Evolutionary conservation across 92 coral and sea anemone species (phyloP).

Genomic region (Pocillopora meandrina): DNA sequence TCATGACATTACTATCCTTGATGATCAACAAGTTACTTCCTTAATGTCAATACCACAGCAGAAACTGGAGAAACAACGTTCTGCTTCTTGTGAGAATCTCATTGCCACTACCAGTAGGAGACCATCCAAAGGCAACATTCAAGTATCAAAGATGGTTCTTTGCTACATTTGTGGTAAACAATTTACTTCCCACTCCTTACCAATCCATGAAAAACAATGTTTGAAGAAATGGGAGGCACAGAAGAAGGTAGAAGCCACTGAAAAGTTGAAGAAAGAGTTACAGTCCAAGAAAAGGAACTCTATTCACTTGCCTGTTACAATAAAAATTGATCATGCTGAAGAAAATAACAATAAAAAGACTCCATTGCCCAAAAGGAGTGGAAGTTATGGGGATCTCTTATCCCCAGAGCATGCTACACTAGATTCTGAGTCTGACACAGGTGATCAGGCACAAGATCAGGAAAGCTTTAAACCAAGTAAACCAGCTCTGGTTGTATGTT

Average conservation of each 20-base stretch:
- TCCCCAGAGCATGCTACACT: slow-evolving; percentile 1
- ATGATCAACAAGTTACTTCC: not conserved
- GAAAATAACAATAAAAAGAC: slow-evolving; percentile 51
- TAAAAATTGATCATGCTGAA: slow-evolving; percentile 61
- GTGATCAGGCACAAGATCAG: slow-evolving; percentile 20
- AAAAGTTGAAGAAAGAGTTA: slow-evolving; percentile 52
- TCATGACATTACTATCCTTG: not conserved
- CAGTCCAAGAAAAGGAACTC: slow-evolving; percentile 52
- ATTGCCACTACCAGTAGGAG: slow-evolving; percentile 45
- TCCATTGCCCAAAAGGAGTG: slow-evolving; percentile 9
- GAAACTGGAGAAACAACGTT: slow-evolving; percentile 35
- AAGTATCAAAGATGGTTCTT: slow-evolving; percentile 72
- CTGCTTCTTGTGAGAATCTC: slow-evolving; percentile 69
- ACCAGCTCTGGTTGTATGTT: slow-evolving; percentile 83
- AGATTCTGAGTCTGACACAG: slow-evolving; percentile 3
- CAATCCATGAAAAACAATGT: slow-evolving; percentile 96
- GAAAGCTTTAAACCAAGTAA: slow-evolving; percentile 29
- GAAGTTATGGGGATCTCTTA: slow-evolving; percentile 36
- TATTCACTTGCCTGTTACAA: slow-evolving; percentile 67
- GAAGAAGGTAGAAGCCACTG: slow-evolving; percentile 52
- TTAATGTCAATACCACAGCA: not conserved
- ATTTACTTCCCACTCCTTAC: slow-evolving; percentile 83
- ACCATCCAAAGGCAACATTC: slow-evolving; percentile 35
- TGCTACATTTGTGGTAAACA: slow-evolving; percentile 96
- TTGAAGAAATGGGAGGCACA: slow-evolving; percentile 81